Base-by-base conservation (phyloP, 2,113 vertebrate genomes). In the Carassius auratus region DNA sequence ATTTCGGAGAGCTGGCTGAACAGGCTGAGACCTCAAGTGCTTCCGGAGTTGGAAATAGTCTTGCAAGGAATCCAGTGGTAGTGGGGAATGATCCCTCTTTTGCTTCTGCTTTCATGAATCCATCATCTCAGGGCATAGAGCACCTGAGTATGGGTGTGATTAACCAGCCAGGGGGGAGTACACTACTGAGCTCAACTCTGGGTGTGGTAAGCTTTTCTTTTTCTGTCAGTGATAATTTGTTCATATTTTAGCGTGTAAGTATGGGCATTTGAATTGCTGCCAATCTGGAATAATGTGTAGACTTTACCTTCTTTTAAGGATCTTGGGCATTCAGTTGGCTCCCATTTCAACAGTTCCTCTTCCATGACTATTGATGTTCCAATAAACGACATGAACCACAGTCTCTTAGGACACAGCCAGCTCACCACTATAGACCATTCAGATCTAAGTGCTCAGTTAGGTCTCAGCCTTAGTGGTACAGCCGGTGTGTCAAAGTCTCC, bases 391-490 rank as follows among this genome's bases (percentile, higher is more conserved):
- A 96, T 97, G 93, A 93, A 93, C 90, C 96, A 94, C 13, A 89
- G 94, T 74, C 90, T 98, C 42, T 91, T 97, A 90, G 95, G 95
- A 30, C 96, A 97, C 84, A 94, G 91, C 91, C 96, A 96, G 89
- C 91, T 97, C 81, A 97, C 96, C 86, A 97, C 97, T 59, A 98
- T 98, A 42, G 97, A 98, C 93, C 97, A 98, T 36, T 97, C 97
- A 0, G 97, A 98, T 92, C 95, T 98, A 85, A 96, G 96, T 61
- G 94, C 96, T 71, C 97, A 98, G 48, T 95, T 98, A 85, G 97
- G 97, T 10, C 94, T 98, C 12, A 96, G 96, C 57, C 89, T 97
- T 83, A 96, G 96, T 5, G 95, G 95, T 4, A 94, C 94, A 19
- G 91, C 92, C 81, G 9, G 57, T 55, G 62, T 97, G 71, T 86